Conservation (phyloP, 1,140 invertebrate genomes). For the Calephelis virginiensis region DNA sequence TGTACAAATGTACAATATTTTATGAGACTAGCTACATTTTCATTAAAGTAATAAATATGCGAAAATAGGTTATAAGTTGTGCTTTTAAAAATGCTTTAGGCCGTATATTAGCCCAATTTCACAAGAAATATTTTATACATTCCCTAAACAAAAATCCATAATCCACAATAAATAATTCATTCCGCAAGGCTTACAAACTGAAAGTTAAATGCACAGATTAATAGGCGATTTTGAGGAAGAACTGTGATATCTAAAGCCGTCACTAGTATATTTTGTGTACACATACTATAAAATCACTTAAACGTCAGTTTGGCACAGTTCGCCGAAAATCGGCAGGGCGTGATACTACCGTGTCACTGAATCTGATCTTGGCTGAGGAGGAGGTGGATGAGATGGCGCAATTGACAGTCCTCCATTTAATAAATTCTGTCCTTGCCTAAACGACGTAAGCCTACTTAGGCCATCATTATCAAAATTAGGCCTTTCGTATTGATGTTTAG, state of each 20-base stretch:
- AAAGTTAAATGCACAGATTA: slow-evolving; percentile 21
- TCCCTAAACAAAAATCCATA: slow-evolving; percentile 17
- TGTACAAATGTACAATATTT: slow-evolving; percentile 34
- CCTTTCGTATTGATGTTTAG: slow-evolving; percentile 69
- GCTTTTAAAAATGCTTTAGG: slow-evolving; percentile 9
- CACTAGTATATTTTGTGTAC: slow-evolving; percentile 42
- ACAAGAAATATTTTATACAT: neutral
- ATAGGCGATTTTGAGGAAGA: slow-evolving; percentile 52
- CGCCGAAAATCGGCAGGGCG: slow-evolving; percentile 73
- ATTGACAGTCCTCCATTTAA: slow-evolving; percentile 42
- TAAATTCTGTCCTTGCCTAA: slow-evolving; percentile 55
- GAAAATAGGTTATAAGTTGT: slow-evolving; percentile 30
- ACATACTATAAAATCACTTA: slow-evolving; percentile 48
- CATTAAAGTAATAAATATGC: slow-evolving; percentile 45
- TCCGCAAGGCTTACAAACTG: slow-evolving; percentile 27
- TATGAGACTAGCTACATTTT: slow-evolving; percentile 64
- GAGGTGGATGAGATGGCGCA: slow-evolving; percentile 52
- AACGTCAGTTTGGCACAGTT: slow-evolving; percentile 76
- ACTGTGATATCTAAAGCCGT: slow-evolving; percentile 53
- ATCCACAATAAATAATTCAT: slow-evolving; percentile 31
- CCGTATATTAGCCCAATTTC: slow-evolving; percentile 38
- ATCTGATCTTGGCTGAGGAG: slow-evolving; percentile 60
- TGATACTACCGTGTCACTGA: slow-evolving; percentile 75
- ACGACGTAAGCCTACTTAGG: slow-evolving; percentile 61
- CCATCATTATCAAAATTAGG: slow-evolving; percentile 70